Base-by-base conservation (phyloP, 1,140 invertebrate species). In the Aphis gossypii region DNA sequence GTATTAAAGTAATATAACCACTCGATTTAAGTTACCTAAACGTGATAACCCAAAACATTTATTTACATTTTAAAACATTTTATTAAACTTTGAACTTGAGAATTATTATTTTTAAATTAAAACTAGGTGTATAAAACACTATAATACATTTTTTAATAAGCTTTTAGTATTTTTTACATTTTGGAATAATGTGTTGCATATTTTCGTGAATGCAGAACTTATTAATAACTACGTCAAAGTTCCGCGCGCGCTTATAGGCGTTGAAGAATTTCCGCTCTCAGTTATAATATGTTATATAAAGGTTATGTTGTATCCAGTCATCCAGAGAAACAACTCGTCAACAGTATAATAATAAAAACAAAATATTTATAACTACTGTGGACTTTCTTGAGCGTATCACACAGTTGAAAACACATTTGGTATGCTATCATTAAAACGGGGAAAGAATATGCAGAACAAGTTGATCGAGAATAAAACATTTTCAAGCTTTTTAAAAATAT, bases 221-320 rank as follows among this genome's bases (percentile, higher is more conserved):
- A 60, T 68, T 68, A 68, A 68, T 68, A 68, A 68, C 30, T n/a
- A 68, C 30, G 30, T n/a, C 56, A 60, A 54, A 60, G 25, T 30
- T 11, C 0, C 0, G 14, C 18, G n/a, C 30, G n/a, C 60, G 23
- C n/a, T n/a, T 68, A 68, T 68, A 68, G 30, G 60, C 30, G 60
- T 68, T 68, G 14, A 76, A 76, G 14, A n/a, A n/a, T n/a, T 76
- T 76, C 1, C 60, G 30, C 60, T 76, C 60, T 76, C 60, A 14
- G 60, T 76, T 76, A 76, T 51, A 51, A 76, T 76, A n/a, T 76
- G 60, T 76, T 76, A 35, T 76, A 35, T 76, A 76, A 76, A 76
- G 60, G 18, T 76, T n/a, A 14, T 76, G 18, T 76, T n/a, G 30
- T 76, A 6, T 76, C 3, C 60, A 76, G 60, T 14, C 30, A n/a